Evolutionary conservation across 1,140 invertebrate species (phyloP), one percentile per base, ranked within the genome.

Genomic region (Nixonia krombeini): DNA sequence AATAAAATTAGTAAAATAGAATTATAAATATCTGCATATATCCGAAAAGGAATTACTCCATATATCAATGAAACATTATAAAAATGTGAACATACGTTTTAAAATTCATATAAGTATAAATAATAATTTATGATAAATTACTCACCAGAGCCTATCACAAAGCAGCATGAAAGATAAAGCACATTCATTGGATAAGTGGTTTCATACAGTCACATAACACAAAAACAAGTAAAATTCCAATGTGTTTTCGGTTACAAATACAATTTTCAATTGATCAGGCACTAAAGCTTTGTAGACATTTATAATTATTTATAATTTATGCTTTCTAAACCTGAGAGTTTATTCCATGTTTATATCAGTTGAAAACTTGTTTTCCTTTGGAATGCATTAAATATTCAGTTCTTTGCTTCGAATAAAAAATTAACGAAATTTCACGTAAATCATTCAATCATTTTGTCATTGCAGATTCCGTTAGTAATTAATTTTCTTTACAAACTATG

Each of bases 61-160:
- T n/a, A n/a, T n/a, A n/a, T n/a, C n/a, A n/a, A n/a, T n/a, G 9
- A 26, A 9, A 26, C 25, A 9, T 26, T 26, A 4, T 26, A 5
- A 5, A 5, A 26, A 26, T 9, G 9, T 26, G 25, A 26, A 26
- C 4, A 5, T 29, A 23, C n/a, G n/a, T n/a, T n/a, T n/a, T n/a
- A 28, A 26, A 26, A 21, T 18, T 26, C 8, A 0, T 10, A 13
- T 7, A 18, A 38, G n/a, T 13, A 18, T 15, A 28, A 16, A 25
- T 17, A 1, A 26, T 47, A 33, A 17, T 56, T 58, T 57, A 66
- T 44, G 37, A 50, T 52, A 50, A 49, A 47, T 64, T 85, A 89
- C 88, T 87, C 87, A 89, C 88, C 88, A 89, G 84, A 70, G 88
- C 88, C 88, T 89, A 85, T 83, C 77, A 80, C 73, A 76, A 79